Evolutionary conservation across 2,888 invertebrate genomes (phyloP).

Genomic region (Ethmia dodecea): DNA sequence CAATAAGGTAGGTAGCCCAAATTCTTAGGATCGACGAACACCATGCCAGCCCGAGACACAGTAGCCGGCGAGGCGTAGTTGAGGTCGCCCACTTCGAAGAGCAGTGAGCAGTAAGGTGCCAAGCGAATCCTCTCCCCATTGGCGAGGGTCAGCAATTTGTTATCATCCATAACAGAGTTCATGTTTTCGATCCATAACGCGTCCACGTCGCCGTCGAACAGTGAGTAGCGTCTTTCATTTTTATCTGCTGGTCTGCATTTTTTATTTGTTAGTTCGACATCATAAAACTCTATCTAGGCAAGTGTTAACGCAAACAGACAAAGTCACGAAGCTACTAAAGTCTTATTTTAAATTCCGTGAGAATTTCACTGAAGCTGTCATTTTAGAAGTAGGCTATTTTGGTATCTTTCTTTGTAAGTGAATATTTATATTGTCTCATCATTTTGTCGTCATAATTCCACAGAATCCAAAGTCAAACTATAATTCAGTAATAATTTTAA

Average conservation of each 20-base stretch:
- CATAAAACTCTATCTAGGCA: too few relatives aligned
- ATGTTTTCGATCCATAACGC: constrained; percentile 98
- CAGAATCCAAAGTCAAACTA: too few relatives aligned
- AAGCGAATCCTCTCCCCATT: constrained; percentile 93
- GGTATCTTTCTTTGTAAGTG: too few relatives aligned
- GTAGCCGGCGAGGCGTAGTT: constrained; percentile 95
- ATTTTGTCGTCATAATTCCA: too few relatives aligned
- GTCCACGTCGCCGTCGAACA: constrained; percentile 97
- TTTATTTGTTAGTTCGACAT: too few relatives aligned
- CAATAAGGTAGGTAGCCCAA: constrained; percentile 92
- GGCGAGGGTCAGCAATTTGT: constrained; percentile 91
- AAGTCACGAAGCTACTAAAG: too few relatives aligned
- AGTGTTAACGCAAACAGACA: too few relatives aligned
- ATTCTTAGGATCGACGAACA: constrained; percentile 95
- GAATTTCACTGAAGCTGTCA: too few relatives aligned
- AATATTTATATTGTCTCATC: too few relatives aligned
- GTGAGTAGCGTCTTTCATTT: constrained; percentile 87
- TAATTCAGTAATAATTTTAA: too few relatives aligned
- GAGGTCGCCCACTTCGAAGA: constrained; percentile 94
- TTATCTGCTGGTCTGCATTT: constrained; percentile 82
- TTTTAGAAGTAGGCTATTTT: too few relatives aligned
- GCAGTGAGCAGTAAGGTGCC: constrained; percentile 86
- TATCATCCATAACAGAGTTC: constrained; percentile 98
- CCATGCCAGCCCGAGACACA: constrained; percentile 95
- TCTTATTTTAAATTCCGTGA: too few relatives aligned